These are phyloP conservation scores for Notechis scutatus DNA, from an alignment of 2,113 vertebrate genomes.

Conservation along the genomic window DNA sequence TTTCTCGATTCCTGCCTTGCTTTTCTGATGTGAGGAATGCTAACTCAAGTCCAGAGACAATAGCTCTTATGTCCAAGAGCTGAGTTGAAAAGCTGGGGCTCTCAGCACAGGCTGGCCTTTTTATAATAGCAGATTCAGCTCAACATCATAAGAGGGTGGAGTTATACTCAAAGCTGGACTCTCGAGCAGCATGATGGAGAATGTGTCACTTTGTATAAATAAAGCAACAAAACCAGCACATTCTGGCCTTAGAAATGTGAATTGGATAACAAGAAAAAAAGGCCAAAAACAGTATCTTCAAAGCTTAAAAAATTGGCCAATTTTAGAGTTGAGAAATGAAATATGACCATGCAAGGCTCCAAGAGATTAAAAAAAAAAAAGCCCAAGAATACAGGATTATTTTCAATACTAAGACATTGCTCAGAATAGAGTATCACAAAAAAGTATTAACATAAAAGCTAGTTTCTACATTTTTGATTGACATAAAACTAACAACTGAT, in stretches of 20 bases:
- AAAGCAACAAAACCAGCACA: background rate
- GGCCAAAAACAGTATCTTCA: background rate
- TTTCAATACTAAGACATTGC: background rate
- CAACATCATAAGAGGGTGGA: too few species aligned
- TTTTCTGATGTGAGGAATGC: too few species aligned
- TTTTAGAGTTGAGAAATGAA: background rate
- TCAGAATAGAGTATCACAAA: background rate
- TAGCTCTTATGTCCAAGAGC: too few species aligned
- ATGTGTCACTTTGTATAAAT: background rate
- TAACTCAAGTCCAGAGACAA: too few species aligned
- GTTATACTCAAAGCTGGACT: too few species aligned
- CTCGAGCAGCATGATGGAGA: background rate
- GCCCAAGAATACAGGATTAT: background rate
- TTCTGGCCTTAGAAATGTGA: background rate
- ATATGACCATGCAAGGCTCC: background rate
- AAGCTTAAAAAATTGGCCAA: background rate
- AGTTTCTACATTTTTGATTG: background rate
- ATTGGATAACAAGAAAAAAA: background rate
- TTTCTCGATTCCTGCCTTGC: too few species aligned
- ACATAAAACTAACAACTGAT: background rate
- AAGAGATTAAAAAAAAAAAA: background rate
- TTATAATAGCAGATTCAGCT: too few species aligned
- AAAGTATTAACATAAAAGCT: background rate
- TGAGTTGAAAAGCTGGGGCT: too few species aligned
- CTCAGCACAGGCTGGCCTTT: too few species aligned